Evolutionary conservation across 1,140 invertebrate species (phyloP), one percentile per base, ranked within the genome.

Genomic region (Aphaenogaster ashmeadi): DNA sequence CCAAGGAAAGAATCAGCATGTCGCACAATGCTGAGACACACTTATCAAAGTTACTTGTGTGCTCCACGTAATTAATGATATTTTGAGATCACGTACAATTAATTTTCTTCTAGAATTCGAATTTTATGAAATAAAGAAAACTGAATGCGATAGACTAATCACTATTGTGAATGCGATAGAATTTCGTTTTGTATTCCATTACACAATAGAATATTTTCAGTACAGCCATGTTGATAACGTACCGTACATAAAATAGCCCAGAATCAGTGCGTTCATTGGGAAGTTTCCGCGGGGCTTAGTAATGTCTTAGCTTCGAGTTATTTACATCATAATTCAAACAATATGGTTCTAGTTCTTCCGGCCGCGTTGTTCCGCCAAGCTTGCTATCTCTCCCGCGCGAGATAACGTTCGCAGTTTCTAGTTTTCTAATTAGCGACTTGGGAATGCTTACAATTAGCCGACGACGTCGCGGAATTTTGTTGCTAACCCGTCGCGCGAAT

Each of bases 361-460:
- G 36, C n/a, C 69, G 54, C 41, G 66, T 62, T 69, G 52, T 36
- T 85, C 18, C 75, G 36, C 50, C 11, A 67, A 64, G 66, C 64
- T 84, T 50, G n/a, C 58, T 88, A 75, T 75, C 33, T 81, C 50
- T 81, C 58, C 44, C 56, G 21, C 15, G 64, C 78, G 56, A 75
- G 52, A 88, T 64, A 72, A 86, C 88, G 44, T 56, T 56, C n/a
- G 60, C 54, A 88, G 75, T 88, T 90, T 66, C 58, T 64, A 79
- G 56, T 74, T 87, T 87, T 83, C 74, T 58, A 86, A 89, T 89
- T 89, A 89, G 58, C 47, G 71, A 89, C 72, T 89, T 86, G 33
- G 54, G 56, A 75, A 67, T 58, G 54, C 50, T 89, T 87, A 64
- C 69, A 85, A 88, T 85, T 77, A 88, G 71, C 74, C 54, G 75